Evolutionary conservation across 2,113 vertebrate species (phyloP), one percentile per base, ranked within the genome.

Genomic region (Phocoena phocoena): DNA sequence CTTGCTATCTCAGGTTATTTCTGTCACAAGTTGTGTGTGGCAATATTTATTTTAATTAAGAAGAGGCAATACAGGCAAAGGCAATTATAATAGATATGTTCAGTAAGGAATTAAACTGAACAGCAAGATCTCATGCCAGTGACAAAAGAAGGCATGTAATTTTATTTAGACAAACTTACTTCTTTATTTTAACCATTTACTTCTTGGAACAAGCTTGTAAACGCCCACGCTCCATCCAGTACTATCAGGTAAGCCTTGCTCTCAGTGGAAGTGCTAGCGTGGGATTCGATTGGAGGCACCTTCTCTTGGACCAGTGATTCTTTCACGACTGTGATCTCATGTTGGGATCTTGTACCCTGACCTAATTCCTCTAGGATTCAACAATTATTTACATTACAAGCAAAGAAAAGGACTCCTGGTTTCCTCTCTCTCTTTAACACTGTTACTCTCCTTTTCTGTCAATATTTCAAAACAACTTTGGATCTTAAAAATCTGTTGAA

Each of bases 11-110:
- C 38, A 71, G 80, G 90, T 67, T 93, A 65, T 94, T 71, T 92
- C 31, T 60, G 53, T 88, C 83, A 86, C 60, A 85, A n/a, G 88
- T 44, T 71, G 31, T 60, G 65, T 18, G 8, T 58, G 53, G 81
- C 12, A 73, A 47, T 62, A 74, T 67, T 95, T 90, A 53, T 91
- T 85, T 94, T 95, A 93, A 97, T 96, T 90, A 97, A 38, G 81
- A 80, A 88, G 84, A 95, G 20, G 13, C 18, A 88, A 44, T 31
- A 94, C 11, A 90, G 81, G 58, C 65, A 60, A 93, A 81, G 65
- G 81, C 18, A 21, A 83, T 71, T 93, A 23, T 68, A 88, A 87
- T 31, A 80, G 81, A 28, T 68, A 38, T 53, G 41, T 76, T 90
- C 77, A 71, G n/a, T 58, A 81, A 89, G 70, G 36, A 93, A 63